Percentiles rank a stretch among this genome's conserved stretches.
Evolutionary conservation across 2,797 vertebrate genomes (phyloP).

Genomic region (Rhinatrema bivittatum): DNA sequence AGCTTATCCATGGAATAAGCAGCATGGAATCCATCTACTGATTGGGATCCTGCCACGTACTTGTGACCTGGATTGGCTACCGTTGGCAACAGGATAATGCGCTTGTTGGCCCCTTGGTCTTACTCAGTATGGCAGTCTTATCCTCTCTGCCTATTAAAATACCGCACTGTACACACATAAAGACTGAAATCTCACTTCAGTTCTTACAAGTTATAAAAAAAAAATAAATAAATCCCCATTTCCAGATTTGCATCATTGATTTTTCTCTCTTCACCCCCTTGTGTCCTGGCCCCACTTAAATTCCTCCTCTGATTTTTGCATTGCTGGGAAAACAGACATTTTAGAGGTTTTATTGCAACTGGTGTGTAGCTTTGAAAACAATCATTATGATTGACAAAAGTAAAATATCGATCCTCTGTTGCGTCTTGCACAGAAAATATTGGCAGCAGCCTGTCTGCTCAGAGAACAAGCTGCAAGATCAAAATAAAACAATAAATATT

Average conservation of each 20-base stretch:
- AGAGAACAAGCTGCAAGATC: slow-evolving; percentile 22
- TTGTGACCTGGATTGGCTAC: too few species aligned
- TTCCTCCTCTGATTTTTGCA: slow-evolving; percentile 2
- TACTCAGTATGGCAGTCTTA: too few species aligned
- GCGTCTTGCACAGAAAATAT: slow-evolving; percentile 24
- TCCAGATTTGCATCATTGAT: slow-evolving; percentile 11
- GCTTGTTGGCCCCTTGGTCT: too few species aligned
- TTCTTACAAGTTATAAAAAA: slow-evolving; percentile 38
- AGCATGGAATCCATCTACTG: too few species aligned
- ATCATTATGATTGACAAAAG: slow-evolving; percentile 37
- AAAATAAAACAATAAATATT: slow-evolving; percentile 37
- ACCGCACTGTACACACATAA: too few species aligned
- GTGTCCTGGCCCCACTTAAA: neutral
- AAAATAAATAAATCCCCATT: slow-evolving; percentile 21
- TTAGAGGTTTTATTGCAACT: slow-evolving; percentile 34
- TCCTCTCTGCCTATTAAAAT: too few species aligned
- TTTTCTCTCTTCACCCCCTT: slow-evolving; percentile 5
- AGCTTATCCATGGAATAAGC: too few species aligned
- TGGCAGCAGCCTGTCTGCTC: slow-evolving; percentile 30
- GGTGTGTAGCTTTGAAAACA: slow-evolving; percentile 26
- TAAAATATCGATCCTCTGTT: slow-evolving; percentile 26
- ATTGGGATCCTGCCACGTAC: too few species aligned
- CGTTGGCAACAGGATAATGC: too few species aligned
- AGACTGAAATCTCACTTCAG: slow-evolving; percentile 34
- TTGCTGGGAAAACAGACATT: slow-evolving; percentile 6